Evolutionary conservation across 2,888 invertebrate genomes (phyloP).

Genomic region (Eilema caniola): DNA sequence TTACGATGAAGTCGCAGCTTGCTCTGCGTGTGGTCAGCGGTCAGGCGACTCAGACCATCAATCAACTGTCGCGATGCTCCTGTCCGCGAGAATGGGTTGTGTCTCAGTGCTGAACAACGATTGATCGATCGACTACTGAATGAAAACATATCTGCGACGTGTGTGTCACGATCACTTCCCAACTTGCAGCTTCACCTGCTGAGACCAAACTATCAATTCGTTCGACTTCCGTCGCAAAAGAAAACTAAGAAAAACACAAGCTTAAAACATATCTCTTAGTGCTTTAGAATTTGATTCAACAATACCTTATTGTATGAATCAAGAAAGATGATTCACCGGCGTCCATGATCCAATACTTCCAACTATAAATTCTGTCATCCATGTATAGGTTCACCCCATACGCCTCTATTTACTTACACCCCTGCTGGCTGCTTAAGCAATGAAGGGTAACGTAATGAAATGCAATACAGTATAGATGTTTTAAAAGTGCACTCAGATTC

Average conservation of each 20-base stretch:
- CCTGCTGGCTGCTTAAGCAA: not conserved
- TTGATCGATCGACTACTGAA: conserved; percentile 9
- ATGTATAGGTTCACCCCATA: not conserved
- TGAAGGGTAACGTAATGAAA: conserved; percentile 34
- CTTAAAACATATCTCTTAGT: not conserved
- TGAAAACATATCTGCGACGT: not conserved
- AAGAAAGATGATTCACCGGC: conserved; percentile 1
- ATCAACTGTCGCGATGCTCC: not conserved
- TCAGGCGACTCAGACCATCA: conserved; percentile 2
- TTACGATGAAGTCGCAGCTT: too few species aligned
- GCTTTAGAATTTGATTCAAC: not conserved
- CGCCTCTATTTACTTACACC: conserved; percentile 11
- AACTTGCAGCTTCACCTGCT: not conserved
- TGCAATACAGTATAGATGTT: conserved; percentile 10
- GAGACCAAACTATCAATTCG: not conserved
- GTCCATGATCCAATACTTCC: not conserved
- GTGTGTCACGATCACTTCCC: not conserved
- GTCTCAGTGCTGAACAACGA: not conserved
- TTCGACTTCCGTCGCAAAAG: not conserved
- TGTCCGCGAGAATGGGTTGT: conserved; percentile 7
- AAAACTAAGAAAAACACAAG: too few species aligned
- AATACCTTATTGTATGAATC: not conserved
- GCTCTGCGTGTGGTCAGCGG: too few species aligned
- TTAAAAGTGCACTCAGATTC: not conserved
- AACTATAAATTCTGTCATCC: conserved; percentile 3